phyloP scores from a whole-genome alignment of 2,113 vertebrate species.

The Vidua chalybeata region DNA sequence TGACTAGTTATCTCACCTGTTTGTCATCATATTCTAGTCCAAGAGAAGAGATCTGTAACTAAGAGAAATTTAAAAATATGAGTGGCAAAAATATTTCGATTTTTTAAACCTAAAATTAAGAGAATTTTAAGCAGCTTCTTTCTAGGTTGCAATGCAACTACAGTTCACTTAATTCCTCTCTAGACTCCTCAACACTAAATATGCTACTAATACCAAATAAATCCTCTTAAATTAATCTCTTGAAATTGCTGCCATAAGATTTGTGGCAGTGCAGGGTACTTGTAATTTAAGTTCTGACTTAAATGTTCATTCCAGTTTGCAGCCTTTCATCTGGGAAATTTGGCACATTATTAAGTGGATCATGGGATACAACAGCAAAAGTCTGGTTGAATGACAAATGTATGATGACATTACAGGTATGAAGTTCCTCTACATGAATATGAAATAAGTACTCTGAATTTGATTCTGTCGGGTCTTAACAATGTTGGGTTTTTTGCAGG shows the following conservation, averaged over 20 bases:
- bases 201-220: not conserved
- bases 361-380: constrained; percentile 96
- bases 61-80: not conserved
- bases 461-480: constrained; percentile 7
- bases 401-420: constrained; percentile 98
- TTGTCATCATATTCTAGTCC: not conserved
- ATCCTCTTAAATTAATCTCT: not conserved
- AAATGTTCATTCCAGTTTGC: constrained; percentile 82
- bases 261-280: not conserved
- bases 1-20: not conserved
- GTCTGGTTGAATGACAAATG: constrained; percentile 98
- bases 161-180: not conserved
- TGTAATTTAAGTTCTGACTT: not conserved
- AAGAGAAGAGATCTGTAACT: not conserved
- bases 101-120: not conserved
- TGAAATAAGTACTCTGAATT: not conserved
- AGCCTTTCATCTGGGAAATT: constrained; percentile 95
- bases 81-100: not conserved
- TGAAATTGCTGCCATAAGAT: not conserved
- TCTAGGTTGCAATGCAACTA: not conserved
- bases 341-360: constrained; percentile 94
- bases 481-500: constrained; percentile 67
- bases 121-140: not conserved
- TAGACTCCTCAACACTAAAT: not conserved
- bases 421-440: not conserved